phyloP scores from a whole-genome alignment of 1,140 invertebrate genomes.

The Heliconius congener region DNA sequence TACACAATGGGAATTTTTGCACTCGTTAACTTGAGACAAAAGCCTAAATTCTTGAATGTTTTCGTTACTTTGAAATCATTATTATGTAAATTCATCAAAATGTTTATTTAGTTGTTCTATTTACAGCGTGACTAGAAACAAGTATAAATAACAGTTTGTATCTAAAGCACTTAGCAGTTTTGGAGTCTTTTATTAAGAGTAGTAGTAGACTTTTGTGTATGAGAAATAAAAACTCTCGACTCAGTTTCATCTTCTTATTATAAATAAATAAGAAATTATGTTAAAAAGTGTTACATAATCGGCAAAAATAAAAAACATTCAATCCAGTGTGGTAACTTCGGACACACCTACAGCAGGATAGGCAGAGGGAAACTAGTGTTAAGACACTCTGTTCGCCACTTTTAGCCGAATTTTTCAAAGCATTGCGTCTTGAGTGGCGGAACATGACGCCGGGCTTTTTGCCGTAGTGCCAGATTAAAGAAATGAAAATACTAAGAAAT shows the following conservation, averaged over 20 bases:
- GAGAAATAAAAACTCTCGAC: background rate
- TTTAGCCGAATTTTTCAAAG: too few species aligned
- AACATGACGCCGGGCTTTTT: too few species aligned
- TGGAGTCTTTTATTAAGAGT: background rate
- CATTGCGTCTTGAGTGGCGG: too few species aligned
- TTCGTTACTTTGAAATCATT: background rate
- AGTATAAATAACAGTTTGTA: constrained; percentile 24
- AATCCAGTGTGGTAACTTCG: background rate
- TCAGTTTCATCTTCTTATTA: too few species aligned
- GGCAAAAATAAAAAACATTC: too few species aligned
- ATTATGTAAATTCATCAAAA: constrained; percentile 23
- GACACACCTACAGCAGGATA: too few species aligned
- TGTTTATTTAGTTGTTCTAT: constrained; percentile 17
- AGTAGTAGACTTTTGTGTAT: background rate
- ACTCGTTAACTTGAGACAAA: constrained; percentile 23
- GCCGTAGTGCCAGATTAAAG: too few species aligned
- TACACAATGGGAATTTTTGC: constrained; percentile 25
- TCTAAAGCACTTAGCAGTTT: background rate
- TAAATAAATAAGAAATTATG: too few species aligned
- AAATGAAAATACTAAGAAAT: too few species aligned
- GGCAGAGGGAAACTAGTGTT: too few species aligned
- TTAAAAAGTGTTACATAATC: too few species aligned
- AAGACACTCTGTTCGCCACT: too few species aligned
- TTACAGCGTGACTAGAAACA: constrained; percentile 21
- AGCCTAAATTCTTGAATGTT: constrained; percentile 15